Base-by-base conservation (phyloP, 2,888 invertebrate species). In the Lydus trimaculatus region DNA sequence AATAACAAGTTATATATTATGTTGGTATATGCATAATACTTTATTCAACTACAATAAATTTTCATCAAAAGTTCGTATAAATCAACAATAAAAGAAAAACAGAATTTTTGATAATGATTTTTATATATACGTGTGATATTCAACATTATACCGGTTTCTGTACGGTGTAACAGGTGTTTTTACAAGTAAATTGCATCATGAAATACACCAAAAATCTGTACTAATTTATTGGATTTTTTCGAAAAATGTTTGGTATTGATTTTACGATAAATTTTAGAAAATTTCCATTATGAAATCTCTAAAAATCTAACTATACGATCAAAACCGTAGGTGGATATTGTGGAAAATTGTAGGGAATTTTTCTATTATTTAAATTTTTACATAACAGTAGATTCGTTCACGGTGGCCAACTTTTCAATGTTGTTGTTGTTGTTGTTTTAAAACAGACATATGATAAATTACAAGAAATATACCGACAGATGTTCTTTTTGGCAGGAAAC, bases 401-500 rank as follows among this genome's bases (percentile, higher is more conserved):
- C 20, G 48, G 48, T 48, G 48, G 48, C 48, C 48, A 20, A 9
- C 48, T 48, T 48, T 48, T 48, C 48, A 48, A 48, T 48, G 48
- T 48, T 48, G 48, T 48, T 20, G 43, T 20, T 48, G 17, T 48
- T 48, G 20, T 52, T 52, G 48, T 52, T 20, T 25, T 13, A 56
- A 56, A 48, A 48, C 48, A 20, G 25, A 56, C 56, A 56, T 56
- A 56, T 56, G 56, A 56, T 56, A 56, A 56, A 56, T 56, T 56
- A 56, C 56, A 25, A 56, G 25, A 56, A 56, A 56, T 56, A 25
- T 25, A 23, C 25, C 13, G 25, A 56, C 56, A 56, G 56, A 56
- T 56, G 56, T 56, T 56, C 56, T 56, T 56, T 56, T 56, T 25
- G 56, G 56, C 56, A 48, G 48, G 48, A 48, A 48, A 48, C 48